A percentile compares a stretch with the other conserved stretches of the same genome.
Conservation (phyloP, 2,888 invertebrate species). For the Bruchidius siliquastri region DNA sequence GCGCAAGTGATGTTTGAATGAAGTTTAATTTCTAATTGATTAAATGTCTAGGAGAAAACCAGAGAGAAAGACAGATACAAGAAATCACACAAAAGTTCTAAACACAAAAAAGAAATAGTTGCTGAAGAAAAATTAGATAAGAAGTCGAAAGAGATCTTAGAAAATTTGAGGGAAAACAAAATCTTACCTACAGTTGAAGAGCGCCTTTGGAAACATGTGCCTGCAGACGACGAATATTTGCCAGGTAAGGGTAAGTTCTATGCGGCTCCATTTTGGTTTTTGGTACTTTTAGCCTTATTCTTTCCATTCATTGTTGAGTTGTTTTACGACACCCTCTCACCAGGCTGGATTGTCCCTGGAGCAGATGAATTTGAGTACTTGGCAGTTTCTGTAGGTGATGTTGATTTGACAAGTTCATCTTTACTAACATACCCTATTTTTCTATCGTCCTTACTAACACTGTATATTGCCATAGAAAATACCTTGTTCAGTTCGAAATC, state of each 20-base stretch:
- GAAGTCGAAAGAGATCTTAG: conserved; percentile 46
- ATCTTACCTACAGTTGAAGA: conserved; percentile 47
- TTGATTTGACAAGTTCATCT: neutral
- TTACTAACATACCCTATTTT: conserved; percentile 1
- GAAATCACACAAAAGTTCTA: conserved; percentile 43
- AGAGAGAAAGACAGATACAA: conserved; percentile 35
- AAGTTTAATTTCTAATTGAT: neutral
- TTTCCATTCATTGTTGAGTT: too few species aligned
- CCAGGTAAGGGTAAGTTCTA: conserved; percentile 33
- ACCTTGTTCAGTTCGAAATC: too few species aligned
- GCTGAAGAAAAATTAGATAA: conserved; percentile 41
- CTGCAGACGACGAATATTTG: conserved; percentile 41
- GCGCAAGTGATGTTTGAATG: too few species aligned
- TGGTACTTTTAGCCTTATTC: too few species aligned
- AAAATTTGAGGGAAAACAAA: conserved; percentile 46
- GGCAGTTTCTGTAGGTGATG: neutral
- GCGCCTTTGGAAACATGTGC: conserved; percentile 52
- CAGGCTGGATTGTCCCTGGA: neutral
- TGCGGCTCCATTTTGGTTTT: neutral
- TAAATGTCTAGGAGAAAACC: conserved; percentile 14
- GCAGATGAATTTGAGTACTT: neutral
- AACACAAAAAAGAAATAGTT: conserved; percentile 37
- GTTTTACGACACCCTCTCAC: too few species aligned
- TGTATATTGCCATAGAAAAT: neutral
- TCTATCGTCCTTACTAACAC: neutral